These are phyloP conservation scores for Bufotes viridis DNA, from an alignment of 2,797 vertebrate genomes.

Conservation along the genomic window DNA sequence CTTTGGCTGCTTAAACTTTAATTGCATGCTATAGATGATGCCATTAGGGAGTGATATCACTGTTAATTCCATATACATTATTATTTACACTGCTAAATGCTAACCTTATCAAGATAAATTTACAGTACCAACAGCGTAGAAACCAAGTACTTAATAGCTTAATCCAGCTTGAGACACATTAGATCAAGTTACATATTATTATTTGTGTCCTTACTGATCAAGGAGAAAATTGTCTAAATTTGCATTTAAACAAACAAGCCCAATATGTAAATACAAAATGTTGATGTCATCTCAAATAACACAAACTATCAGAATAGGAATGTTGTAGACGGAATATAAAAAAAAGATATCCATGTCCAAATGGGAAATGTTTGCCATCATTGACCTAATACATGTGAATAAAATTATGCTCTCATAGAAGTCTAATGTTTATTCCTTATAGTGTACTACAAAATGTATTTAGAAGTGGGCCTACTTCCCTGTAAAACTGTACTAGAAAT, in stretches of 20 bases:
- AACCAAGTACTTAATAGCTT: slow-evolving; percentile 61
- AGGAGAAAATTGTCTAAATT: slow-evolving; percentile 3
- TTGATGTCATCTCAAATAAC: background rate
- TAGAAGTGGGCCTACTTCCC: background rate
- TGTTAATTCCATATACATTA: slow-evolving; percentile 77
- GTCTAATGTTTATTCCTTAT: background rate
- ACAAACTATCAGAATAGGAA: background rate
- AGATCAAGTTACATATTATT: slow-evolving; percentile 15
- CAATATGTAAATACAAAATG: background rate
- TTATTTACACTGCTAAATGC: slow-evolving; percentile 76
- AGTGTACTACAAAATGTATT: background rate
- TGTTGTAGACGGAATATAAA: background rate
- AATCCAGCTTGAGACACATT: slow-evolving; percentile 12
- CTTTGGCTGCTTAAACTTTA: slow-evolving; percentile 76
- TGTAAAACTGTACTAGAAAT: too few relatives aligned
- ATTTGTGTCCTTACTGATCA: background rate
- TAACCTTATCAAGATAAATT: slow-evolving; percentile 76
- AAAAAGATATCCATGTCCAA: background rate
- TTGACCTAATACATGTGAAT: background rate
- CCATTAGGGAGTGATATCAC: slow-evolving; percentile 73
- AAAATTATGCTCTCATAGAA: background rate
- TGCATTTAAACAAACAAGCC: background rate
- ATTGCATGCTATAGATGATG: slow-evolving; percentile 76
- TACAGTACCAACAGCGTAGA: slow-evolving; percentile 71
- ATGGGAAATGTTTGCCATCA: background rate